Percentiles rank a stretch among this genome's conserved stretches.
Evolutionary conservation across 23 tunicate genomes (phyloP).

Genomic region (Diplosoma virens): DNA sequence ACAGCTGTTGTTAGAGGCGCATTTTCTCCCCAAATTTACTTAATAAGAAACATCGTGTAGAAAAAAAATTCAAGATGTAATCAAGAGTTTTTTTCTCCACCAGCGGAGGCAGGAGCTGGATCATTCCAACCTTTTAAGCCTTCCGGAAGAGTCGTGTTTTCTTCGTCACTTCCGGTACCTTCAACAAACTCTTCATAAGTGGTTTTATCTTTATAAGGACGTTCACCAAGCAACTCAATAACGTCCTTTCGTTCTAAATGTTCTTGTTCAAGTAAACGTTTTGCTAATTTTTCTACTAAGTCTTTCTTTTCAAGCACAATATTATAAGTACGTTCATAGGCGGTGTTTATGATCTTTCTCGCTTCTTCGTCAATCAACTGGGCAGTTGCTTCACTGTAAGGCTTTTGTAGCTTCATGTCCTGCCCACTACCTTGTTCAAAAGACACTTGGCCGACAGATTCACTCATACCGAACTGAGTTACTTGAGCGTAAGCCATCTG

Average conservation of each 20-base stretch:
- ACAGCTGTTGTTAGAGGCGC: no score
- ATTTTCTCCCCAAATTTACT: no score
- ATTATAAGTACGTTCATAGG: slow-evolving; percentile 59
- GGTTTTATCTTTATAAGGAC: slow-evolving; percentile 90
- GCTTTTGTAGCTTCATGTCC: slow-evolving; percentile 62
- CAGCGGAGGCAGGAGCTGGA: slow-evolving; percentile 8
- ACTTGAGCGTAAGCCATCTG: slow-evolving; percentile 97
- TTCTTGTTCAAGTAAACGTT: slow-evolving; percentile 79
- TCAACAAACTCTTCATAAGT: slow-evolving; percentile 95
- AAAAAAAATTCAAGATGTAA: no score
- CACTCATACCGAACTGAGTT: slow-evolving; percentile 90
- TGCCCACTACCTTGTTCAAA: slow-evolving; percentile 42
- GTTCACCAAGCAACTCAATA: slow-evolving; percentile 72
- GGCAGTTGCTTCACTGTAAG: slow-evolving; percentile 94
- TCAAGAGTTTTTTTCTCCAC: no score
- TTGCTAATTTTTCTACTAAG: slow-evolving; percentile 77
- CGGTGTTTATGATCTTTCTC: slow-evolving; percentile 45
- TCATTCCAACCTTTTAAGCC: slow-evolving; percentile 95
- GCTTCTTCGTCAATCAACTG: slow-evolving; percentile 94
- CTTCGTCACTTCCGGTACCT: slow-evolving; percentile 88
- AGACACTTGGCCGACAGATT: slow-evolving; percentile 90
- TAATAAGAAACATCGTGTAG: no score
- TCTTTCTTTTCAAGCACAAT: slow-evolving; percentile 61
- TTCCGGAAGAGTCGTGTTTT: slow-evolving; percentile 77
- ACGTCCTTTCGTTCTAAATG: slow-evolving; percentile 88